Evolutionary conservation across 1,140 invertebrate species (phyloP).

Genomic region (Chironomus tepperi): DNA sequence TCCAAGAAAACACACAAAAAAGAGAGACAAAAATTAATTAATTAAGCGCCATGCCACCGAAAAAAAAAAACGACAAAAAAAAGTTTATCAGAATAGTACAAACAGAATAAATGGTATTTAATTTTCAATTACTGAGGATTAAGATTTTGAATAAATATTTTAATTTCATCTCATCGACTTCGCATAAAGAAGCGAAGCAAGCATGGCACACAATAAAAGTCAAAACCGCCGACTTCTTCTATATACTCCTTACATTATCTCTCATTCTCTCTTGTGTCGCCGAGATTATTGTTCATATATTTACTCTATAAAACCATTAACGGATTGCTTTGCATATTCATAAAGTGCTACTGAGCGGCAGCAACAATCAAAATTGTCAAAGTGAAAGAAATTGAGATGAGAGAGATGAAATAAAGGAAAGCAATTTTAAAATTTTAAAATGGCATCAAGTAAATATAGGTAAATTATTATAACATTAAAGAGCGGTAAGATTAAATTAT

Average conservation of each 20-base stretch:
- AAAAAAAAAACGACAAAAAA: too few species aligned
- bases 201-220: background rate
- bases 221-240: background rate
- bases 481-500: background rate
- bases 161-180: background rate
- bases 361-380: background rate
- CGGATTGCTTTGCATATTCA: background rate
- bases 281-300: background rate
- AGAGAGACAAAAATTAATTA: background rate
- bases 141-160: background rate
- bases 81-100: background rate
- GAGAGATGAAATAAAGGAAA: background rate
- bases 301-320: constrained; percentile 2
- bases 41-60: background rate
- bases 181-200: background rate
- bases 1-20: background rate
- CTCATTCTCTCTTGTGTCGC: background rate
- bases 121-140: constrained; percentile 14
- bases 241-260: background rate
- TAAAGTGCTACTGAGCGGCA: background rate
- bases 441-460: constrained; percentile 1
- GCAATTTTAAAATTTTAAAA: constrained; percentile 2
- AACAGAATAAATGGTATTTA: constrained; percentile 16
- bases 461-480: constrained; percentile 3
- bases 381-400: too few species aligned